Conservation (phyloP, 2,797 vertebrate species). For the Ctenosaura bakeri region DNA sequence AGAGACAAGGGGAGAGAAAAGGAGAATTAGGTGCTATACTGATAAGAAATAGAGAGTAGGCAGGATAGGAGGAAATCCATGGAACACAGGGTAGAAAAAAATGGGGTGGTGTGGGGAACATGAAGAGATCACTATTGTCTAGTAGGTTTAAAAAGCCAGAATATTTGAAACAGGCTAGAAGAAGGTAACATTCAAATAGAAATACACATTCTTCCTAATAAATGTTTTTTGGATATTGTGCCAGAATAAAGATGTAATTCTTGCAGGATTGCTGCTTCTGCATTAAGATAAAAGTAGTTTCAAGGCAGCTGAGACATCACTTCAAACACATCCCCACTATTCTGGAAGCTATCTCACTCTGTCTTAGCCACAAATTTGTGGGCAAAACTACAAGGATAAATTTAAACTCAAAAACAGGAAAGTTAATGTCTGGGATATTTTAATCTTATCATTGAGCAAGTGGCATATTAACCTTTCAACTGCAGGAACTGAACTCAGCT, state of each 20-base stretch:
- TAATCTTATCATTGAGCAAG: conserved; percentile 21
- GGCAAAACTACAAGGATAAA: neutral
- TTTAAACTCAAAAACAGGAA: neutral
- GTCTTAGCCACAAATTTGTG: neutral
- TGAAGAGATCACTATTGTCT: neutral
- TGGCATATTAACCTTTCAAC: conserved; percentile 86
- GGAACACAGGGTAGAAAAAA: neutral
- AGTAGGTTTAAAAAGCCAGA: too few relatives aligned
- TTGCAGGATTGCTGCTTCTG: neutral
- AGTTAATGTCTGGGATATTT: neutral
- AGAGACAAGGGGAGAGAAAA: neutral
- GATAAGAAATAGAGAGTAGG: neutral
- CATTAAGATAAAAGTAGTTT: neutral
- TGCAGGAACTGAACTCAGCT: conserved; percentile 92
- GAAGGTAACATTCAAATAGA: neutral
- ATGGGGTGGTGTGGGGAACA: too few relatives aligned
- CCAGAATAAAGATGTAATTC: neutral
- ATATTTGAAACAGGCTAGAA: too few relatives aligned
- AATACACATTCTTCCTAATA: neutral
- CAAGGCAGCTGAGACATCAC: neutral
- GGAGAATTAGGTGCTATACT: too few relatives aligned
- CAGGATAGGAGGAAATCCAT: neutral
- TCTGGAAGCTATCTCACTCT: neutral
- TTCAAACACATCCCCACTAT: neutral
- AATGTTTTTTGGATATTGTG: too few relatives aligned